A percentile compares a stretch with the other conserved stretches of the same genome.
These are phyloP conservation scores for Epirrita christyi DNA, from an alignment of 2,888 invertebrate genomes.

Conservation along the genomic window DNA sequence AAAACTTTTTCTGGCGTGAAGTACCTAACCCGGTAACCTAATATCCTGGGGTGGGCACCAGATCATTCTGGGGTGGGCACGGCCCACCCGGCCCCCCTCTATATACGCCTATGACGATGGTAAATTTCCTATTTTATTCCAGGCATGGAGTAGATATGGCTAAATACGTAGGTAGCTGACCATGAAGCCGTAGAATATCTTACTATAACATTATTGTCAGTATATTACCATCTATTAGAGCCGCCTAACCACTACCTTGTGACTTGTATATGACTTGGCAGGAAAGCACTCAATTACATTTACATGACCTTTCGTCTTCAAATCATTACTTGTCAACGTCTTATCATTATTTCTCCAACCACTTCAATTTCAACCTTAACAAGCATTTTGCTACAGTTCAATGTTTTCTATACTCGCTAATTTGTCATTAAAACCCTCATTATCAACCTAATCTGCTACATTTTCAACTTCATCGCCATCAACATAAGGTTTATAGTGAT, in stretches of 20 bases:
- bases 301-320: slow-evolving; percentile 21
- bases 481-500: slow-evolving; percentile 14
- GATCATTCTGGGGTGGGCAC: no score
- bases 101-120: no score
- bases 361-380: slow-evolving; percentile 10
- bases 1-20: no score
- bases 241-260: slow-evolving; percentile 22
- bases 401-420: not conserved
- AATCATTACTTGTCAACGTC: slow-evolving; percentile 28
- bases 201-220: slow-evolving; percentile 19
- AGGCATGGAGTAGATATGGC: not conserved
- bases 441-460: slow-evolving; percentile 6
- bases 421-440: slow-evolving; percentile 13
- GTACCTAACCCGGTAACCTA: no score
- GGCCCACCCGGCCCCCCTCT: no score
- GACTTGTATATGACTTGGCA: slow-evolving; percentile 31
- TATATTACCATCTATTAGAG: slow-evolving; percentile 13
- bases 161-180: not conserved
- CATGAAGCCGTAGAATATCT: slow-evolving; percentile 10
- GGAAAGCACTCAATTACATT: slow-evolving; percentile 24
- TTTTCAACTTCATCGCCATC: slow-evolving; percentile 14
- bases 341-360: slow-evolving; percentile 21
- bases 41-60: no score
- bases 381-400: not conserved
- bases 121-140: not conserved